Conservation (phyloP, 2,113 vertebrate species). For the Aphyosemion australe region DNA sequence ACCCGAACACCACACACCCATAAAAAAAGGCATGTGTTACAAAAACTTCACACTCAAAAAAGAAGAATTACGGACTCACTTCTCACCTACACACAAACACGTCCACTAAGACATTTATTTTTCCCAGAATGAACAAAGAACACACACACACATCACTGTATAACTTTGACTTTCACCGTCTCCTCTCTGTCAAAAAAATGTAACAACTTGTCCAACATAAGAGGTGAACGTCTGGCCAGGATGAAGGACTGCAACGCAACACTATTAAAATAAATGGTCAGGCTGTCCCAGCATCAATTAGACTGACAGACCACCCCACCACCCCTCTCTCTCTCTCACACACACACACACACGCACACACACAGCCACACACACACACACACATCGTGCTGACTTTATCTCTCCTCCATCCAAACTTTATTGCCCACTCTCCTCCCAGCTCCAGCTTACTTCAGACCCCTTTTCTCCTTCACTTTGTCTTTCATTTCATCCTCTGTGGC, state of each 20-base stretch:
- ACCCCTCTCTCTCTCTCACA: slow-evolving; percentile 2
- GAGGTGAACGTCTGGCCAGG: slow-evolving; percentile 45
- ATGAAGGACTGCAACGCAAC: slow-evolving; percentile 57
- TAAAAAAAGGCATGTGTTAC: slow-evolving; percentile 1
- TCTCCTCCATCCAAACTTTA: slow-evolving; percentile 46
- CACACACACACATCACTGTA: slow-evolving; percentile 9
- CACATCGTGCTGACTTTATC: slow-evolving; percentile 48
- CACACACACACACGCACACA: not conserved
- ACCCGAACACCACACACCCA: slow-evolving; percentile 6
- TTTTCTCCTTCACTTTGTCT: slow-evolving; percentile 9
- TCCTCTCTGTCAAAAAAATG: slow-evolving; percentile 18
- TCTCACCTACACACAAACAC: slow-evolving; percentile 12
- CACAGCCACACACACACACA: slow-evolving; percentile 10
- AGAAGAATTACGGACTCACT: not conserved
- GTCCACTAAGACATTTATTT: slow-evolving; percentile 20
- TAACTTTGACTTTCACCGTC: slow-evolving; percentile 35
- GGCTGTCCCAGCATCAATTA: slow-evolving; percentile 62
- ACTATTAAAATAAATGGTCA: slow-evolving; percentile 67
- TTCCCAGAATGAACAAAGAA: slow-evolving; percentile 30
- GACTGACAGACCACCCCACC: slow-evolving; percentile 45
- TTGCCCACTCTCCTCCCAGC: slow-evolving; percentile 32
- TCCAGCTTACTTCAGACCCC: slow-evolving; percentile 14
- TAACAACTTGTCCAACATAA: slow-evolving; percentile 56
- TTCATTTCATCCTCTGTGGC: slow-evolving; percentile 39
- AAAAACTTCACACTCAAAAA: slow-evolving; percentile 11